Evolutionary conservation across 2,888 invertebrate genomes (phyloP), one percentile per base, ranked within the genome.

Genomic region (Flexamia atlantica): DNA sequence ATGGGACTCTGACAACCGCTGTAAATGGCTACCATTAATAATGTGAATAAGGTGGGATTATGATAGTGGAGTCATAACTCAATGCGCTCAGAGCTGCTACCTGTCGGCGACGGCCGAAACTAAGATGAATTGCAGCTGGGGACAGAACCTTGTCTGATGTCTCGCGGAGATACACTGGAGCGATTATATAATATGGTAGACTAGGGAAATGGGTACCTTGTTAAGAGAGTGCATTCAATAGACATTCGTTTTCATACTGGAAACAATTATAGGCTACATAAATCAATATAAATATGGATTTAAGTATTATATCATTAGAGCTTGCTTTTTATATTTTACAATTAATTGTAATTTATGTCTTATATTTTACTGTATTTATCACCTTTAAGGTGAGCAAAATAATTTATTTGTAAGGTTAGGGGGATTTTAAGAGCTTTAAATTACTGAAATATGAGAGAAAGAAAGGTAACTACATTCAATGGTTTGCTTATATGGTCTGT

Each of bases 1-100:
- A 50, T 50, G 60, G 60, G 12, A 60, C 25, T 17, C 25, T 30
- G 68, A 68, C 68, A 68, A 17, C 30, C 32, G 4, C 53, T 28
- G 72, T 42, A 76, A 76, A 76, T 76, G 79, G 57, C 57, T 36
- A 42, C 76, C 76, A 76, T 76, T 76, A 28, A 76, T 76, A 76
- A 79, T 79, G 28, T n/a, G 36, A 57, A 30, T 57, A 79, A 79
- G 79, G 57, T 50, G 79, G 57, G 36, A 79, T 50, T 53, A 79
- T 57, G 79, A 53, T 79, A 32, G 79, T 36, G 53, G 79, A 57
- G 57, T 79, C 79, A 79, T 79, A 79, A 79, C 57, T 79, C 57
- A 57, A 79, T 76, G 28, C 50, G 17, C 25, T 7, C n/a, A 42
- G 46, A 30, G 28, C 40, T 60, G 68, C 76, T 79, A 79, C 79